Conservation (phyloP, 2,888 invertebrate genomes). For the Podabrus alpinus region DNA sequence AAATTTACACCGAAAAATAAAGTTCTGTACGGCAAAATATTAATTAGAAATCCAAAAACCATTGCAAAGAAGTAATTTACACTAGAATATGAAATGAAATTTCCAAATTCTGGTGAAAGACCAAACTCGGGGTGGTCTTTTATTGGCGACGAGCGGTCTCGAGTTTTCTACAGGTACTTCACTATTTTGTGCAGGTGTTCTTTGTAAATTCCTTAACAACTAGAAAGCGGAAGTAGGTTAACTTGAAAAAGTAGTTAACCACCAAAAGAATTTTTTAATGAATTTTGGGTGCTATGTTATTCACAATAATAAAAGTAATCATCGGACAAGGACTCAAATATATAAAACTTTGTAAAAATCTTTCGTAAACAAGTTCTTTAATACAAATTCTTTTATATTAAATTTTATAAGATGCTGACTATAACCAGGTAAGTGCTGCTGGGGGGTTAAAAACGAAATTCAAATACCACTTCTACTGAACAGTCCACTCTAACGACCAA, state of each 20-base stretch:
- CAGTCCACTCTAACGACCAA: slow-evolving; percentile 14
- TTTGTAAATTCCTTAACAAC: slow-evolving; percentile 28
- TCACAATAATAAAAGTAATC: not conserved
- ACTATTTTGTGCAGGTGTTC: slow-evolving; percentile 40
- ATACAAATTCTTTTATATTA: not conserved
- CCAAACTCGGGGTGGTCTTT: slow-evolving; percentile 43
- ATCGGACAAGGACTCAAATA: not conserved
- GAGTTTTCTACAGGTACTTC: slow-evolving; percentile 4
- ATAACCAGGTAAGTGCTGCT: not conserved
- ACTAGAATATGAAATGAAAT: not conserved
- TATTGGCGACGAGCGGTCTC: slow-evolving; percentile 45
- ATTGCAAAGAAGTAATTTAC: not conserved
- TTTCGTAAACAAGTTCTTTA: not conserved
- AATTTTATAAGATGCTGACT: not conserved
- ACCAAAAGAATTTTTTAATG: not conserved
- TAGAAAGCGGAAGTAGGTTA: not conserved
- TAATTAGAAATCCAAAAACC: not conserved
- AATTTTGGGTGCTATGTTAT: not conserved
- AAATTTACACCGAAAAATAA: not conserved
- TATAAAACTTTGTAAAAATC: not conserved
- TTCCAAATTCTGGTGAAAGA: slow-evolving; percentile 17
- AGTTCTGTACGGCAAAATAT: not conserved
- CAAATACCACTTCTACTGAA: not conserved
- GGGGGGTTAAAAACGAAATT: not conserved
- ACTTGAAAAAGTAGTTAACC: not conserved